These are phyloP conservation scores for Elysia chlorotica DNA, from an alignment of 1,140 invertebrate genomes.

Conservation along the genomic window DNA sequence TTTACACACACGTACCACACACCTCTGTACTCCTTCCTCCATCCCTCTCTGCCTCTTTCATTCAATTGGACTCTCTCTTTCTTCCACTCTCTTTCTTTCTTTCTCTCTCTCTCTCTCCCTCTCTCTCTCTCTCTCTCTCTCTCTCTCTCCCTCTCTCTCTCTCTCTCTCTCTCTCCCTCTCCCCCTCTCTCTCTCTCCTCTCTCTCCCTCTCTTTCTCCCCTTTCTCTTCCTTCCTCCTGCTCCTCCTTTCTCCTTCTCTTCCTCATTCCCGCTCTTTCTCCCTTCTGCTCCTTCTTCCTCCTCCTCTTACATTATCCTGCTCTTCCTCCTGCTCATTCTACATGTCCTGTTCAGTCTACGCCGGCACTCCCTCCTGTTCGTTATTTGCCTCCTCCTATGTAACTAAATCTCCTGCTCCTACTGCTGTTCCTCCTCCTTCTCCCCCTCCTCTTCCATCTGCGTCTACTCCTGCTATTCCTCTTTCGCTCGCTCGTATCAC, in stretches of 20 bases:
- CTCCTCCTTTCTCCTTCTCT: not conserved
- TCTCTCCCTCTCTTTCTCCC: not conserved
- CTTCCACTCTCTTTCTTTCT: conserved; percentile 7
- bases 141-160: not conserved
- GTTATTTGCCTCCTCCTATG: no score
- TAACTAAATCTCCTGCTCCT: no score
- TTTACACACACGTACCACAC: no score
- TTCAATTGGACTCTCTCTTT: conserved; percentile 5
- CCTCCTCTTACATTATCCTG: not conserved
- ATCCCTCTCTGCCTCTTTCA: not conserved
- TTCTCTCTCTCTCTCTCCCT: conserved; percentile 8
- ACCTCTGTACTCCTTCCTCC: no score
- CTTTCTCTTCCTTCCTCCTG: not conserved
- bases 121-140: conserved; percentile 4
- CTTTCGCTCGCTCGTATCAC: no score
- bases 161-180: not conserved
- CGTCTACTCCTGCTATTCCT: no score
- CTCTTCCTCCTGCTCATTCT: not conserved
- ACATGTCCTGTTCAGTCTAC: not conserved
- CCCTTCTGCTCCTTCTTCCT: not conserved
- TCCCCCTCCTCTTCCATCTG: no score
- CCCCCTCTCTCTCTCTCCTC: not conserved
- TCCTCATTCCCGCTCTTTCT: not conserved
- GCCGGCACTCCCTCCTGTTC: no score
- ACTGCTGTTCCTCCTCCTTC: no score